Percentiles rank a stretch among this genome's conserved stretches.
phyloP scores from a whole-genome alignment of 2,797 vertebrate species.

The Hapalemur alaotrensis region DNA sequence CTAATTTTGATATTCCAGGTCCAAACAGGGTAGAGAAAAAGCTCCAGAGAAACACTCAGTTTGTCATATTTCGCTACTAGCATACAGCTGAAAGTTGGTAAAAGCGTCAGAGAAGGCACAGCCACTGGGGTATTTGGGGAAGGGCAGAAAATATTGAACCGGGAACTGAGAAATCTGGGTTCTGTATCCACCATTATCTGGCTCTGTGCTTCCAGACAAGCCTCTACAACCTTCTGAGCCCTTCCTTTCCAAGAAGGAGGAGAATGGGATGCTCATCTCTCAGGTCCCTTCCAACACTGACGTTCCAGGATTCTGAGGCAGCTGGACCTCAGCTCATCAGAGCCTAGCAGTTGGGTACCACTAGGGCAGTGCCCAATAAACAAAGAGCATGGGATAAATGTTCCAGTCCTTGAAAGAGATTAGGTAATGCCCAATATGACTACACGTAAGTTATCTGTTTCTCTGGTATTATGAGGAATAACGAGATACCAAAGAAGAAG shows the following conservation, averaged over 20 bases:
- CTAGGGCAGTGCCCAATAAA: neutral
- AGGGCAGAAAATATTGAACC: neutral
- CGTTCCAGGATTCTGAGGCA: fast-evolving
- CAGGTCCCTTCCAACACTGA: neutral
- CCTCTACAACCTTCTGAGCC: neutral
- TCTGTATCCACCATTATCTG: neutral
- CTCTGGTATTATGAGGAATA: neutral
- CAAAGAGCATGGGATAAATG: neutral
- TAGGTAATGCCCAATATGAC: neutral
- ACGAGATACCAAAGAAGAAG: neutral
- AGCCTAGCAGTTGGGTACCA: no score
- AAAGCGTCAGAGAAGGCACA: neutral
- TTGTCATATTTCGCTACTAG: neutral
- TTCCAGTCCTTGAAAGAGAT: neutral
- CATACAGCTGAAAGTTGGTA: neutral
- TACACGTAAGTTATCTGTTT: neutral
- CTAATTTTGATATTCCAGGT: neutral
- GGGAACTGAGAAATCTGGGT: neutral
- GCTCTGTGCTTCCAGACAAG: neutral
- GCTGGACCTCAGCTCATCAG: neutral
- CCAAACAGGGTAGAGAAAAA: neutral
- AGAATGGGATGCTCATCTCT: neutral
- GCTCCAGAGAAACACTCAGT: neutral
- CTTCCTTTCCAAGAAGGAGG: neutral
- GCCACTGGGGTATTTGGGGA: neutral